Evolutionary conservation across 1,140 invertebrate species (phyloP).

Genomic region (Drosophila asahinai): DNA sequence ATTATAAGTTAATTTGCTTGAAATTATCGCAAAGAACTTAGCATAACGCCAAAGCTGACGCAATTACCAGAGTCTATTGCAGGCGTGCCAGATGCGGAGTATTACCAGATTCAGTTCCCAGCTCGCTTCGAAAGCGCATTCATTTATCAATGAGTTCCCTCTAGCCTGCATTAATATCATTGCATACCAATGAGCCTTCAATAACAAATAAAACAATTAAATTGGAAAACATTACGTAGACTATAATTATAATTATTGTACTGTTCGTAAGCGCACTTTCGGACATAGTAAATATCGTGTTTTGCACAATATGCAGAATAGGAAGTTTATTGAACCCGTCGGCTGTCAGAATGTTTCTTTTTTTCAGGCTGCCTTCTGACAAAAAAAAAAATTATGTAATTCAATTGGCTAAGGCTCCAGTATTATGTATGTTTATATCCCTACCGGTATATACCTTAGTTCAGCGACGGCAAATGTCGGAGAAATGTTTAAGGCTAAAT

Average conservation of each 20-base stretch:
- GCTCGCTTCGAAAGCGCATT: conserved; percentile 1
- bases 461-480: not conserved
- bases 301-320: conserved; percentile 35
- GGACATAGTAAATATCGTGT: conserved; percentile 12
- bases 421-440: not conserved
- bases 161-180: not conserved
- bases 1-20: not conserved
- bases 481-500: conserved; percentile 16
- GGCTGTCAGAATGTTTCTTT: not conserved
- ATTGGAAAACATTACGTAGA: not conserved
- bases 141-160: conserved; percentile 22
- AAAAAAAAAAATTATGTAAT: not conserved
- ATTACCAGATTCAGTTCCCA: conserved; percentile 1
- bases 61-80: conserved; percentile 49
- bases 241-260: not conserved
- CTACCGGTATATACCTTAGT: not conserved
- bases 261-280: not conserved
- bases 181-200: conserved; percentile 14
- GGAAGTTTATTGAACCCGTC: conserved; percentile 35
- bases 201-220: conserved; percentile 7
- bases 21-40: conserved; percentile 8
- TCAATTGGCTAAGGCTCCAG: not conserved
- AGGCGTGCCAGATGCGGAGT: not conserved
- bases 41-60: conserved; percentile 43
- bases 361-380: conserved; percentile 2